A percentile compares a stretch with the other conserved stretches of the same genome.
Conservation (phyloP, 2,888 invertebrate genomes). For the Dryobota labecula region DNA sequence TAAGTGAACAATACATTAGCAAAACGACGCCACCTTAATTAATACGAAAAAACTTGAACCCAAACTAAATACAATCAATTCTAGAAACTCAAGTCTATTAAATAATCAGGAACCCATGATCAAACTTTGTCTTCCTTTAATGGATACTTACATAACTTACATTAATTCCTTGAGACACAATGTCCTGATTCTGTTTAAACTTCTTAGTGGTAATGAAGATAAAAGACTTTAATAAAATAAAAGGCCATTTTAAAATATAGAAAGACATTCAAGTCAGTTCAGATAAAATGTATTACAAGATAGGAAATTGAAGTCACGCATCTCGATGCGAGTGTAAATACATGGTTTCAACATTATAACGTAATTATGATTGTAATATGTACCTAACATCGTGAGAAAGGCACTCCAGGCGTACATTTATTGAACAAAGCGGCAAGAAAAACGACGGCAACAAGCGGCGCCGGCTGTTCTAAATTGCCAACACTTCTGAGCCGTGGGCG, state of each 20-base stretch:
- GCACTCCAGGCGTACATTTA: constrained; percentile 82
- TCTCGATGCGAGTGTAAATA: constrained; percentile 24
- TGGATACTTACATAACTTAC: constrained; percentile 27
- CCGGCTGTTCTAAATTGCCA: constrained; percentile 87
- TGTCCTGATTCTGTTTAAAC: constrained; percentile 17
- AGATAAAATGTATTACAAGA: not conserved
- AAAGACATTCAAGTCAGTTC: not conserved
- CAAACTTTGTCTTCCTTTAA: constrained; percentile 28
- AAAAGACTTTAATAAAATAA: constrained; percentile 14
- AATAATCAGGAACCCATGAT: constrained; percentile 44
- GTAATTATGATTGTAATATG: constrained; percentile 78
- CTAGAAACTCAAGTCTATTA: constrained; percentile 38
- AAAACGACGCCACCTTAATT: constrained; percentile 14
- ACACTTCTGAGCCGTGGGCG: constrained; percentile 82
- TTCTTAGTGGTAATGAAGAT: constrained; percentile 27
- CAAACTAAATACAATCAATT: constrained; percentile 36
- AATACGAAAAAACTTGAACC: constrained; percentile 23
- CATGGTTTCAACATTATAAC: constrained; percentile 63
- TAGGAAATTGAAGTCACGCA: not conserved
- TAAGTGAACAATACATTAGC: constrained; percentile 9
- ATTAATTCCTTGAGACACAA: constrained; percentile 29
- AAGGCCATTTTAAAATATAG: constrained; percentile 9
- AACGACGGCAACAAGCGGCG: constrained; percentile 84
- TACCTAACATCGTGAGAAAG: constrained; percentile 79
- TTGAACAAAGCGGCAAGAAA: constrained; percentile 86